Conservation (phyloP, 2,797 vertebrate species). For the Paedocypris micromegethes region DNA sequence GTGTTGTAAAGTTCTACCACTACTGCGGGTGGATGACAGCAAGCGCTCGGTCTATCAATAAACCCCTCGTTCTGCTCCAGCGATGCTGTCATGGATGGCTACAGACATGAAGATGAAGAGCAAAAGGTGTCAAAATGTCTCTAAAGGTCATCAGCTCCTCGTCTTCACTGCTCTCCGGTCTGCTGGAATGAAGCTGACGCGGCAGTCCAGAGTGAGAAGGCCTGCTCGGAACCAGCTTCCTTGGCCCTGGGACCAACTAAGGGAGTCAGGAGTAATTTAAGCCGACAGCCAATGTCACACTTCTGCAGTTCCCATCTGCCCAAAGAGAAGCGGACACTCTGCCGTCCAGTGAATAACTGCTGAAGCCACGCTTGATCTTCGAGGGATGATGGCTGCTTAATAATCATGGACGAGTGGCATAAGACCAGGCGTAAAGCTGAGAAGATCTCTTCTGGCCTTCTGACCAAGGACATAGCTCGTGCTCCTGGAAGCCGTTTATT, state of each 20-base stretch:
- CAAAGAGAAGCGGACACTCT: constrained; percentile 29
- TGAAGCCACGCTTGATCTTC: constrained; percentile 31
- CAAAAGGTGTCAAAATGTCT: constrained; percentile 21
- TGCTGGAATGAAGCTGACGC: constrained; percentile 37
- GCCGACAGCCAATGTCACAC: constrained; percentile 47
- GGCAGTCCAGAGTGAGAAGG: constrained; percentile 29
- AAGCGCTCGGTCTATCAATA: not conserved
- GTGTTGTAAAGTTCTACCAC: constrained; percentile 9
- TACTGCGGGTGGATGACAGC: no score
- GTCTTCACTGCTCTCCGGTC: constrained; percentile 22
- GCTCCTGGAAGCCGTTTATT: constrained; percentile 39
- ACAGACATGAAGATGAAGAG: constrained; percentile 2
- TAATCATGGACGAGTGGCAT: constrained; percentile 32
- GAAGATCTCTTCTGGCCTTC: not conserved
- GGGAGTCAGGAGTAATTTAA: constrained; percentile 35
- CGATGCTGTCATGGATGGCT: not conserved
- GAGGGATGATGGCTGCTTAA: constrained; percentile 23
- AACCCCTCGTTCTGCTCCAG: constrained; percentile 5
- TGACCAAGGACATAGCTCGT: constrained; percentile 9
- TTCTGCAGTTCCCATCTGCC: constrained; percentile 28
- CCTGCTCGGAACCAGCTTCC: constrained; percentile 29
- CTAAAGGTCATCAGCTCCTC: constrained; percentile 24
- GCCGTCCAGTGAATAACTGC: constrained; percentile 36
- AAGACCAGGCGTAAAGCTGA: constrained; percentile 25
- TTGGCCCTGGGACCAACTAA: constrained; percentile 22